These are phyloP conservation scores for Zapornia atra DNA, from an alignment of 2,113 vertebrate genomes.

Conservation along the genomic window DNA sequence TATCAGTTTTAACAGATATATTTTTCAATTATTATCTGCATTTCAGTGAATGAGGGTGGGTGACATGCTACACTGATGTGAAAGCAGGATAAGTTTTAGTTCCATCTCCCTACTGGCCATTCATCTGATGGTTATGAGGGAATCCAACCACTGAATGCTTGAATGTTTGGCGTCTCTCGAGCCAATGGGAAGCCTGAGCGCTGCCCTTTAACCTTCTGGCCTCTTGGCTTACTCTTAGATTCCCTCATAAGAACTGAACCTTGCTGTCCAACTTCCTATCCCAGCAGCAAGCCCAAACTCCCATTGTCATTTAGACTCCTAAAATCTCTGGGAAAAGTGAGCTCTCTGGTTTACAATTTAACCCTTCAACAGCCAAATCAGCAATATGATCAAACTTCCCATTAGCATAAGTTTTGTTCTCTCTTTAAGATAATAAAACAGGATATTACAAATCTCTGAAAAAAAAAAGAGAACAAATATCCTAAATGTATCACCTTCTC, in stretches of 20 bases:
- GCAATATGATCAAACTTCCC: background rate
- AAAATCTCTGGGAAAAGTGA: conserved; percentile 20
- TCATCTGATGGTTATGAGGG: conserved; percentile 27
- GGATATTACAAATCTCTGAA: background rate
- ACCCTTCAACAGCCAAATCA: background rate
- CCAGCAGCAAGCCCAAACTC: conserved; percentile 17
- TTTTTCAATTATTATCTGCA: background rate
- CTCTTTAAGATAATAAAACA: background rate
- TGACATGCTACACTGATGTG: background rate
- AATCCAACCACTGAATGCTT: conserved; percentile 25
- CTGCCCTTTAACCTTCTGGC: conserved; percentile 60
- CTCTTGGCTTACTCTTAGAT: conserved; percentile 43
- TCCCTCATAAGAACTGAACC: conserved; percentile 27
- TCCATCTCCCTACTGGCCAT: background rate
- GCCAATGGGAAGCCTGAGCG: background rate
- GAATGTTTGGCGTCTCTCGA: conserved; percentile 22
- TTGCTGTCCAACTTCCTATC: conserved; percentile 46
- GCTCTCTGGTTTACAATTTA: background rate
- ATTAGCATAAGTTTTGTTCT: background rate
- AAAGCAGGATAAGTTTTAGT: background rate
- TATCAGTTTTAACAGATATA: background rate
- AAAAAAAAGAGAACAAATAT: background rate
- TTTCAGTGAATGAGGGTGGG: background rate
- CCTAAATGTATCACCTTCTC: background rate
- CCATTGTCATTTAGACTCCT: conserved; percentile 31